Evolutionary conservation across 2,797 vertebrate genomes (phyloP), one percentile per base, ranked within the genome.

Genomic region (Parotocinclus haroldoi): DNA sequence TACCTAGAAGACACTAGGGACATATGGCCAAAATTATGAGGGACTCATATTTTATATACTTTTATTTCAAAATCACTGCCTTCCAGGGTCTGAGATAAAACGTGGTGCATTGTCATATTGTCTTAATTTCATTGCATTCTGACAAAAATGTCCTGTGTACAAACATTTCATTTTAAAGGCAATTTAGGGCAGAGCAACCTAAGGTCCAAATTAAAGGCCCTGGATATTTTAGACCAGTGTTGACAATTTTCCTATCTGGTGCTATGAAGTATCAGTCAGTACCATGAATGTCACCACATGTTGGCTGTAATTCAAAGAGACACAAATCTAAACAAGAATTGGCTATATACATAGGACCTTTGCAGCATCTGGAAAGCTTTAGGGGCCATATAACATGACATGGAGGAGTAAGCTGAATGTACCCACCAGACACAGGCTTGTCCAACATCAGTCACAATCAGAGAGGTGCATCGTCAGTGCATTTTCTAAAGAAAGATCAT

Each of bases 281-380:
- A 56, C 66, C 70, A 68, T 71, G 79, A 67, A 78, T 76, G 81
- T 84, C 80, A 79, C 76, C 72, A 78, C 39, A 17, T 9, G 62
- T 73, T 72, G 44, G 67, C 58, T 44, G 56, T 82, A 85, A 88
- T 83, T 66, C 81, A 80, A 68, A 72, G 66, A 72, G 85, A 87
- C 86, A 81, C 79, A 76, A 76, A 79, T 81, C 77, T 82, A 85
- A 87, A 88, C 84, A 83, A 72, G 58, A 65, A 64, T 70, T 77
- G 82, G 82, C 78, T 74, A 27, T 27, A 27, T 27, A 51, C 46
- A 36, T 80, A 68, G 66, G 59, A 50, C 78, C 73, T 74, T 71
- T 75, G 69, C 69, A 68, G 66, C 79, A 87, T 89, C 86, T 90
- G 88, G 86, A 89, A 87, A 82, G 78, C 80, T 77, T 87, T 89